Base-by-base conservation (phyloP, 2,888 invertebrate genomes). In the Cerastis leucographa region DNA sequence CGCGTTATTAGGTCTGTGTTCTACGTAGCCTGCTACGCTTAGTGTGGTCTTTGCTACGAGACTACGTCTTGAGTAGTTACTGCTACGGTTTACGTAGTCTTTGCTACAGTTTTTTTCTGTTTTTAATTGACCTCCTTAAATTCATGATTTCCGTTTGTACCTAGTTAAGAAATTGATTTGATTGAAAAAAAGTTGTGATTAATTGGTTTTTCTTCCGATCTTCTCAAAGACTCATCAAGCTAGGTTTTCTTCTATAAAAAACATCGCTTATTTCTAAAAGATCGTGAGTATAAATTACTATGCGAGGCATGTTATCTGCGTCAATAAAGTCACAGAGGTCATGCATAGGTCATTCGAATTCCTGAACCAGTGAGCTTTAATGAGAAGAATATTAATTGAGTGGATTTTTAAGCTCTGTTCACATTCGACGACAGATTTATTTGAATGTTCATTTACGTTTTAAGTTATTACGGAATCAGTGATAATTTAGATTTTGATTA, bases 321-420 rank as follows among this genome's bases (percentile, higher is more conserved):
- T 68, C 74, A 76, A 74, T 82, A 81, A 84, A 75, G 74, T 71
- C 71, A 66, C 83, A 56, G 80, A 83, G 83, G 77, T 83, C 84
- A 83, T 80, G 84, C 71, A 83, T 69, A 84, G 84, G 78, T 84
- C 81, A 85, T 64, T 85, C 61, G 71, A 46, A 85, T 85, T 75
- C 79, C 79, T 85, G 74, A 83, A 76, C 84, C 76, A 84, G 77
- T 78, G 81, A 84, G 76, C 80, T 85, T 84, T 85, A 86, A 86
- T 87, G 85, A 85, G 72, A 61, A 74, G 87, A 87, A 87, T 87
- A 87, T 87, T 88, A 88, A 87, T 87, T 85, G 71, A 82, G 76
- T 66, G 66, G 73, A 54, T 67, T 76, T 71, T 73, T 80, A 85
- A 80, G 83, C 74, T 29, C 59, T 0, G 65, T 71, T n/a, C 62